Percentiles rank a stretch among this genome's conserved stretches.
Conservation (phyloP, 2,113 vertebrate species). For the Trochalopteron elliotii region DNA sequence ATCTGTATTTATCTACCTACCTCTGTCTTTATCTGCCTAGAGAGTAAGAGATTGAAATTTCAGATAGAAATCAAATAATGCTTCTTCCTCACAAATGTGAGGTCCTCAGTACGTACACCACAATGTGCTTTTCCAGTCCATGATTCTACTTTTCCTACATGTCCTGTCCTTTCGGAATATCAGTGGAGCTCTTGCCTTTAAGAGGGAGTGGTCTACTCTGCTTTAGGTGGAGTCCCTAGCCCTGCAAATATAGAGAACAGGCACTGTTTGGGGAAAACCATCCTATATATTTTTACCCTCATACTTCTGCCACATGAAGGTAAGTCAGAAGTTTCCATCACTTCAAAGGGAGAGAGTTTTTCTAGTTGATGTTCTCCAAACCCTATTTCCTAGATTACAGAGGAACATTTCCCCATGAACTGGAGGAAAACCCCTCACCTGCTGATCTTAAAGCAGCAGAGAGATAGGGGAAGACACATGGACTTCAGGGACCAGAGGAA, state of each 20-base stretch:
- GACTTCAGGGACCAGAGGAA: not conserved
- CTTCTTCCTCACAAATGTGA: not conserved
- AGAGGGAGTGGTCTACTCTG: not conserved
- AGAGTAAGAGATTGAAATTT: not conserved
- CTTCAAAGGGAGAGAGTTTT: not conserved
- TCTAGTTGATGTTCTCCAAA: not conserved
- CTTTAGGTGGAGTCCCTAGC: not conserved
- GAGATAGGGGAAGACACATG: not conserved
- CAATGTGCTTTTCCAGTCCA: not conserved
- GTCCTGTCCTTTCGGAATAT: not conserved
- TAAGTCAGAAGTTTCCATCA: not conserved
- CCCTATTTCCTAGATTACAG: not conserved
- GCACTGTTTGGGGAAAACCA: not conserved
- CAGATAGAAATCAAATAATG: not conserved
- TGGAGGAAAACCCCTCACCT: not conserved
- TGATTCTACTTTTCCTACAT: not conserved
- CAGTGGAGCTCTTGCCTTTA: not conserved
- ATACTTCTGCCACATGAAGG: not conserved
- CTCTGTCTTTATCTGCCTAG: not conserved
- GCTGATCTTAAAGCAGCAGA: not conserved
- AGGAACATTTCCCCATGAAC: not conserved
- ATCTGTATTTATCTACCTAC: not conserved
- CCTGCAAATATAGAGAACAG: rapidly evolving
- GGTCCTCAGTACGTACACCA: not conserved
- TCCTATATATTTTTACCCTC: not conserved